These are phyloP conservation scores for Plotosus lineatus DNA, from an alignment of 2,113 vertebrate genomes.

Conservation along the genomic window DNA sequence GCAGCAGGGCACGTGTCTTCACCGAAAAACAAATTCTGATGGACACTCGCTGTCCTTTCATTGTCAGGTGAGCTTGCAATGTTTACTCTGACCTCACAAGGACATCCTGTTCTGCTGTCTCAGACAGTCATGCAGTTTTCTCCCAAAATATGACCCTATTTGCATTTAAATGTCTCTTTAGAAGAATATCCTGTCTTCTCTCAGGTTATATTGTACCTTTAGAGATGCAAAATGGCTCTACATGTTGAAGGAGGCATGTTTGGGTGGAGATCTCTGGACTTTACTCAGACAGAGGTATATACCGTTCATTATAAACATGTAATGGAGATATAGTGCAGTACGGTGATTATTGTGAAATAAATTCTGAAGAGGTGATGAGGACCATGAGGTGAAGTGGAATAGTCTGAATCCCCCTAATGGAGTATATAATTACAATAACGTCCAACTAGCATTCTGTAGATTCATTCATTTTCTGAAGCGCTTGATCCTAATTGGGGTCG, in stretches of 20 bases:
- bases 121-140: background rate
- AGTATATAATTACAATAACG: too few species aligned
- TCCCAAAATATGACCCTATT: background rate
- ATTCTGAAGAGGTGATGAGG: too few species aligned
- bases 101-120: background rate
- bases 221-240: conserved; percentile 67
- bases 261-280: conserved; percentile 69
- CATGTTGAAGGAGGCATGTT: conserved; percentile 72
- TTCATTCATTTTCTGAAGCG: too few species aligned
- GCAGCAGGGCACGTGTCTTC: conserved; percentile 62
- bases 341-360: too few species aligned
- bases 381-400: too few species aligned
- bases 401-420: too few species aligned
- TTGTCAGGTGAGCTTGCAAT: conserved; percentile 64
- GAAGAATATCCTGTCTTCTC: background rate
- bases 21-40: conserved; percentile 65
- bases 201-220: conserved; percentile 68
- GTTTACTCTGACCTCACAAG: background rate
- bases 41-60: conserved; percentile 65
- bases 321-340: too few species aligned
- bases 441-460: too few species aligned
- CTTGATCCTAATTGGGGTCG: too few species aligned
- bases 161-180: background rate
- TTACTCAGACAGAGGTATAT: conserved; percentile 73
- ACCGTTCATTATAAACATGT: too few species aligned